Evolutionary conservation across 2,113 vertebrate species (phyloP).

Genomic region (Dendrocopos noguchii): DNA sequence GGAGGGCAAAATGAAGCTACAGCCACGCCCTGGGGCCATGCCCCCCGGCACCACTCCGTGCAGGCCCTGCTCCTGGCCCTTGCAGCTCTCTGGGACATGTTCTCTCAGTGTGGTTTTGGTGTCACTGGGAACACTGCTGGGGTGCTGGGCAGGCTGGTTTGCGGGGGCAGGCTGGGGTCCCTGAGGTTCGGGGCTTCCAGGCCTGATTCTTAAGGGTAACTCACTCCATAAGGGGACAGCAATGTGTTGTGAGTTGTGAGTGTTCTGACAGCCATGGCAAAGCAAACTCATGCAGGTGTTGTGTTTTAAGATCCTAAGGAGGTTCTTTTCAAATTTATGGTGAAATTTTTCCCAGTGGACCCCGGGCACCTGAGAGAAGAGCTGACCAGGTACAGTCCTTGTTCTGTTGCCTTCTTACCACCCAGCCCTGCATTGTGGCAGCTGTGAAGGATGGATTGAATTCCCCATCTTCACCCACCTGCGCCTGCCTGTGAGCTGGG

Average conservation of each 20-base stretch:
- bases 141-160: background rate
- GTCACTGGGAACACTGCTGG: background rate
- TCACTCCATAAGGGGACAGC: background rate
- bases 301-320: constrained; percentile 89
- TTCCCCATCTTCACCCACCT: background rate
- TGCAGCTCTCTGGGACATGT: background rate
- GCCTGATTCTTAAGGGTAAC: background rate
- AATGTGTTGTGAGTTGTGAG: constrained; percentile 54
- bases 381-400: constrained; percentile 88
- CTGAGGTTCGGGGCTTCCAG: background rate
- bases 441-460: background rate
- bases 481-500: background rate
- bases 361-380: constrained; percentile 92
- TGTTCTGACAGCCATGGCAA: constrained; percentile 61
- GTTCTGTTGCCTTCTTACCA: background rate
- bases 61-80: background rate
- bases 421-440: background rate
- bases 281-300: constrained; percentile 81
- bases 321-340: constrained; percentile 95
- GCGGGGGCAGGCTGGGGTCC: background rate
- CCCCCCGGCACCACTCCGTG: background rate
- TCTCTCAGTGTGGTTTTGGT: background rate
- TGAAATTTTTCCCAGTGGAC: constrained; percentile 98
- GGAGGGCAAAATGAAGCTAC: background rate
- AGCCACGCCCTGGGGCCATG: background rate